Percentiles rank a stretch among this genome's conserved stretches.
These are phyloP conservation scores for Nothoprocta perdicaria DNA, from an alignment of 2,113 vertebrate genomes.

Conservation along the genomic window DNA sequence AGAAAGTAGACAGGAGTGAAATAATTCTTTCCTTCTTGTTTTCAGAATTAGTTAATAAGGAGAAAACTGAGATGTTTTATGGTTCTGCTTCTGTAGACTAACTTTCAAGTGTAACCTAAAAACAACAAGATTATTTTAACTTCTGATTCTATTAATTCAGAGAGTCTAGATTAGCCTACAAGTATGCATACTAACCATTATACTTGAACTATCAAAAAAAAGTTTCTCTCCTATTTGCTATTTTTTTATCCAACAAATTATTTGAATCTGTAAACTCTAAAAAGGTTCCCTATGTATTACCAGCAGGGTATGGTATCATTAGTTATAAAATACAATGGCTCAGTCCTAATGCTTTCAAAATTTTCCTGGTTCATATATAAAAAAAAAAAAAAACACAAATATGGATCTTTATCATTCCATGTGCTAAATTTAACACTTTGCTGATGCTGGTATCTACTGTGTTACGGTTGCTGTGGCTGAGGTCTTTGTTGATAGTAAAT, in stretches of 20 bases:
- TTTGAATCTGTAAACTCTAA: background rate
- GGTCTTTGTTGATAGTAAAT: background rate
- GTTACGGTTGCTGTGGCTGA: background rate
- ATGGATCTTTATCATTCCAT: background rate
- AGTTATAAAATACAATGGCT: background rate
- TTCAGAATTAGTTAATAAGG: background rate
- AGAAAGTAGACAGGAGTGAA: background rate
- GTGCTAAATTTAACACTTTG: background rate
- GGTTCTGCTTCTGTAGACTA: background rate
- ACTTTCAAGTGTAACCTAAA: background rate
- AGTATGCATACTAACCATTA: background rate
- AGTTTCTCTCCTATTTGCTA: background rate
- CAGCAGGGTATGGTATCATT: background rate
- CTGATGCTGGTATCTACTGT: rapidly evolving
- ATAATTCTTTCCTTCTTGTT: background rate
- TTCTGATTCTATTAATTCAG: background rate
- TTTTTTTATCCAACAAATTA: background rate
- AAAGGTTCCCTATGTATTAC: background rate
- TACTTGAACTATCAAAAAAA: background rate
- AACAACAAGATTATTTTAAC: background rate
- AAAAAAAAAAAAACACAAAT: background rate
- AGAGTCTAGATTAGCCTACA: background rate
- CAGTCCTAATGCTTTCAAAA: background rate
- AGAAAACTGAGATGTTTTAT: background rate
- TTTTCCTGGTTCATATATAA: background rate